phyloP scores from a whole-genome alignment of 2,113 vertebrate genomes.

The Callorhinus ursinus region DNA sequence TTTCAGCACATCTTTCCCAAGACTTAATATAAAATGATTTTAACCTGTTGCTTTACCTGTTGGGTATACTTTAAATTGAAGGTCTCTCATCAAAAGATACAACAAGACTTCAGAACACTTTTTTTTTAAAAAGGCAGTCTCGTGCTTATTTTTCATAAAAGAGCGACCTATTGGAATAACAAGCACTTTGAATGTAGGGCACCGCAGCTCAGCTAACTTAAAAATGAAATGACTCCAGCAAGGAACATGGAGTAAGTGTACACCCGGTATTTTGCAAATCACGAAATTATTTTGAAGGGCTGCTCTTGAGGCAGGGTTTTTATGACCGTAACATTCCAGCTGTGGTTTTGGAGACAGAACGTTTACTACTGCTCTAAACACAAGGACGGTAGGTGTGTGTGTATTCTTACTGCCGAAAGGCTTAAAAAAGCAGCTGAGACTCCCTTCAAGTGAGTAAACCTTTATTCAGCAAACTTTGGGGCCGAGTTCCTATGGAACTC shows the following conservation, averaged over 20 bases:
- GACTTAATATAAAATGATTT: background rate
- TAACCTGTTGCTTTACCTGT: background rate
- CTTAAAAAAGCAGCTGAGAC: conserved; percentile 63
- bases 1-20: background rate
- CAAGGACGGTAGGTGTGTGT: conserved; percentile 67
- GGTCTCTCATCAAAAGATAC: background rate
- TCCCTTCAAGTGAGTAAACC: conserved; percentile 70
- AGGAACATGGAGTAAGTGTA: background rate
- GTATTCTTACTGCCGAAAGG: conserved; percentile 39
- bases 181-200: background rate
- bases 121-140: background rate
- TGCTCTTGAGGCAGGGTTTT: conserved; percentile 59
- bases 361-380: conserved; percentile 55
- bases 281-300: conserved; percentile 6
- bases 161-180: background rate
- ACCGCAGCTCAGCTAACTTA: background rate
- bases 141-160: conserved; percentile 59
- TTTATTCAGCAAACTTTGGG: conserved; percentile 67
- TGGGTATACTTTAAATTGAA: background rate
- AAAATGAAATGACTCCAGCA: background rate
- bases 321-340: conserved; percentile 68
- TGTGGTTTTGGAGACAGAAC: conserved; percentile 71
- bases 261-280: background rate
- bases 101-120: background rate
- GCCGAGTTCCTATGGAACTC: conserved; percentile 83